Percentiles rank a stretch among this genome's conserved stretches.
These are phyloP conservation scores for Penaeus indicus DNA, from an alignment of 1,140 invertebrate species.

Conservation along the genomic window DNA sequence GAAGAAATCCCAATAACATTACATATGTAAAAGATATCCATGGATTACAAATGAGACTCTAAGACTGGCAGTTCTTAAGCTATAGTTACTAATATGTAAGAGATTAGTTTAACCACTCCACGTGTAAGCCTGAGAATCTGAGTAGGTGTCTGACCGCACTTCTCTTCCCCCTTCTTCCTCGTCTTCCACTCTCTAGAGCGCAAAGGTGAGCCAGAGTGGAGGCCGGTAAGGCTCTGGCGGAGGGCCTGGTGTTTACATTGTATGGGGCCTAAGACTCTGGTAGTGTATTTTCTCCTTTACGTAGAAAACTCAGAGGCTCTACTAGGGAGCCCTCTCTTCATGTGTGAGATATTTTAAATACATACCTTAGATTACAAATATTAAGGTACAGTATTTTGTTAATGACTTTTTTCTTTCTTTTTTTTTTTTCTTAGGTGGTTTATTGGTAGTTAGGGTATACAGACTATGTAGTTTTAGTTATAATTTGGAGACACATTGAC, in stretches of 20 bases:
- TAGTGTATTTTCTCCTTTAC: too few species aligned
- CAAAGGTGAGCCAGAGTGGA: constrained; percentile 57
- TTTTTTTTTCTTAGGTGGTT: too few species aligned
- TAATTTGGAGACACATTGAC: too few species aligned
- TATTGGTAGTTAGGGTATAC: too few species aligned
- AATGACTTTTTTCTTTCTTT: too few species aligned
- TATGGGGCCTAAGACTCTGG: too few species aligned
- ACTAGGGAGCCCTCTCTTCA: too few species aligned
- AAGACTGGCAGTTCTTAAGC: constrained; percentile 47
- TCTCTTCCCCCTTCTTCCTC: constrained; percentile 48
- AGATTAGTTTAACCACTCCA: constrained; percentile 47
- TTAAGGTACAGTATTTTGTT: too few species aligned
- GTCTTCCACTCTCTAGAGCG: constrained; percentile 55
- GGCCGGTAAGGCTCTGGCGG: constrained; percentile 2
- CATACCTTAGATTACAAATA: too few species aligned
- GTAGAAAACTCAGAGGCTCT: too few species aligned
- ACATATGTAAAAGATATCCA: background rate
- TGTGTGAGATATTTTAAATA: too few species aligned
- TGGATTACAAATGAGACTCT: background rate
- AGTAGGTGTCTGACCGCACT: constrained; percentile 58
- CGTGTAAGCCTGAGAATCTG: constrained; percentile 42
- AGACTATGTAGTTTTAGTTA: too few species aligned
- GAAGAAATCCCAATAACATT: background rate
- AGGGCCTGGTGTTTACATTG: background rate
- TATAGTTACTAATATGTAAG: constrained; percentile 41